Conservation (phyloP, 2,113 vertebrate genomes). For the Pterocles gutturalis region DNA sequence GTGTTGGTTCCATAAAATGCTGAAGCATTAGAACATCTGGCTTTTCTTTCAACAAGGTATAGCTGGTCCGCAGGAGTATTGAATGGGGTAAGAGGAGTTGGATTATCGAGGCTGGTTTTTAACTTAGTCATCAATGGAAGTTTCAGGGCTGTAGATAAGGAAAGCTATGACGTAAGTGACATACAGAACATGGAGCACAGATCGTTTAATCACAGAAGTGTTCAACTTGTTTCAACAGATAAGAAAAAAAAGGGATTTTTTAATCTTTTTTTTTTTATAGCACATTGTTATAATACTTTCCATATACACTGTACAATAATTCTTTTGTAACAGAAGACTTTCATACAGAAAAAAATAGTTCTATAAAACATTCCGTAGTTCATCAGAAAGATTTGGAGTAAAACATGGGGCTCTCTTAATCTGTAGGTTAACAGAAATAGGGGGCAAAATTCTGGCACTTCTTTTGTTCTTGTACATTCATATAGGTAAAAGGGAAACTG, state of each 20-base stretch:
- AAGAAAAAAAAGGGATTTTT: background rate
- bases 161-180: background rate
- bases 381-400: slow-evolving; percentile 17
- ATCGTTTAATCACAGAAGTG: slow-evolving; percentile 29
- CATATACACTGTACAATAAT: slow-evolving; percentile 65
- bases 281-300: slow-evolving; percentile 59
- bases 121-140: background rate
- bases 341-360: slow-evolving; percentile 34
- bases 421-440: slow-evolving; percentile 7
- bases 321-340: slow-evolving; percentile 32
- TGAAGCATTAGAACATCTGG: background rate
- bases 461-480: slow-evolving; percentile 53
- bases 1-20: background rate
- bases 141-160: background rate
- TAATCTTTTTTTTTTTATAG: slow-evolving; percentile 7
- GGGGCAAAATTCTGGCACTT: background rate
- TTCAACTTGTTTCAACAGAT: background rate
- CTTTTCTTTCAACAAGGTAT: background rate
- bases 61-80: background rate
- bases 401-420: background rate
- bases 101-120: background rate
- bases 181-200: background rate
- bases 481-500: background rate
- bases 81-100: background rate
- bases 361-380: slow-evolving; percentile 29